Evolutionary conservation across 2,113 vertebrate genomes (phyloP), one percentile per base, ranked within the genome.

Genomic region (Noturus placidus): DNA sequence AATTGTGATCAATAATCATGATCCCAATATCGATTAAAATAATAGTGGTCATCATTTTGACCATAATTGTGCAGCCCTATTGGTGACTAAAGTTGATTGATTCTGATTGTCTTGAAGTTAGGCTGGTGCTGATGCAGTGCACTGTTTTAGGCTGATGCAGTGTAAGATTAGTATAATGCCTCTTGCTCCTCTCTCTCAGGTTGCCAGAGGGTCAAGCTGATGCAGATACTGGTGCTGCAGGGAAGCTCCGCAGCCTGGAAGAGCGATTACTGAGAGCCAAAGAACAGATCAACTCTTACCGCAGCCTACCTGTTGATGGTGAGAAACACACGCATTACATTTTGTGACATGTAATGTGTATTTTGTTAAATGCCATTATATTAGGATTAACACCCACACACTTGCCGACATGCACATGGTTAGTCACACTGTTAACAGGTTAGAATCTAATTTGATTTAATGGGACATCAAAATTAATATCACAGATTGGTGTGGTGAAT

Each of bases 201-300:
- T 96, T 97, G 94, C 96, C 97, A 87, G 97, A 97, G 91, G 96
- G 96, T 86, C 96, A 96, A 59, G 85, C 94, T 90, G 96, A 97
- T 87, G 95, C 94, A 89, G 95, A 94, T 57, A 90, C 90, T 30
- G 96, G 94, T 82, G 94, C 95, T 89, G 92, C 94, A 88, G 95
- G 95, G 92, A 96, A 95, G 88, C 92, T 97, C 90, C 96, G 94
- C 89, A 94, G 93, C 93, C 95, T 97, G 94, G 97, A 97, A 89
- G 96, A 96, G 69, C 96, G 97, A 89, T 95, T 97, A 91, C 88
- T 95, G 92, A 96, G 96, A 95, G 97, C 97, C 95, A 97, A 97
- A 96, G 97, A 97, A 93, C 96, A 97, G 94, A 96, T 97, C 92
- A 96, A 96, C 93, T 96, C 93, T 91, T 97, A 95, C 87, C 96